These are phyloP conservation scores for Orius insidiosus DNA, from an alignment of 1,140 invertebrate species.

Conservation along the genomic window DNA sequence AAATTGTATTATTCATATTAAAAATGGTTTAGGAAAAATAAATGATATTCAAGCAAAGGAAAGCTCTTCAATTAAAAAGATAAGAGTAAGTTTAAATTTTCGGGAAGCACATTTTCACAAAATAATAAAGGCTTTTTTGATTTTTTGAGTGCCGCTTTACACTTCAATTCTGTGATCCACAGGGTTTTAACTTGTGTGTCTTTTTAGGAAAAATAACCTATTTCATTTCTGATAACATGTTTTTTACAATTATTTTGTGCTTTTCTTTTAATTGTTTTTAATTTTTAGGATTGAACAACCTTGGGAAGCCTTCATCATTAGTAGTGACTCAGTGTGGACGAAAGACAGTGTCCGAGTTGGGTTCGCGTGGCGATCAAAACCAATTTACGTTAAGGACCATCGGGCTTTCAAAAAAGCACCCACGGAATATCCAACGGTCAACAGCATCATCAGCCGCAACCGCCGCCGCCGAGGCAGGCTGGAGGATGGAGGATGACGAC, in stretches of 20 bases:
- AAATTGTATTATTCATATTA: not conserved
- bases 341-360: conserved; percentile 20
- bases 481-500: conserved; percentile 9
- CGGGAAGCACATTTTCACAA: not conserved
- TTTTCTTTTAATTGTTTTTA: not conserved
- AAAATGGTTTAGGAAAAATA: not conserved
- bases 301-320: conserved; percentile 19
- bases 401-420: not conserved
- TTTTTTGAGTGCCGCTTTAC: not conserved
- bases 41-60: not conserved
- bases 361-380: conserved; percentile 12
- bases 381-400: conserved; percentile 3
- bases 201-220: too few relatives aligned
- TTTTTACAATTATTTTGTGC: too few relatives aligned
- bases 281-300: conserved; percentile 9
- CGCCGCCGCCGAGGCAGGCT: not conserved
- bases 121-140: not conserved
- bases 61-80: not conserved
- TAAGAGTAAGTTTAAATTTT: not conserved
- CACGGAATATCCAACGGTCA: not conserved
- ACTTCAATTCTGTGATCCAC: not conserved
- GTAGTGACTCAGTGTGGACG: conserved; percentile 19
- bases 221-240: not conserved
- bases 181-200: not conserved
- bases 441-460: not conserved